These are phyloP conservation scores for Eucriotettix oculatus DNA, from an alignment of 2,888 invertebrate genomes.

Conservation along the genomic window DNA sequence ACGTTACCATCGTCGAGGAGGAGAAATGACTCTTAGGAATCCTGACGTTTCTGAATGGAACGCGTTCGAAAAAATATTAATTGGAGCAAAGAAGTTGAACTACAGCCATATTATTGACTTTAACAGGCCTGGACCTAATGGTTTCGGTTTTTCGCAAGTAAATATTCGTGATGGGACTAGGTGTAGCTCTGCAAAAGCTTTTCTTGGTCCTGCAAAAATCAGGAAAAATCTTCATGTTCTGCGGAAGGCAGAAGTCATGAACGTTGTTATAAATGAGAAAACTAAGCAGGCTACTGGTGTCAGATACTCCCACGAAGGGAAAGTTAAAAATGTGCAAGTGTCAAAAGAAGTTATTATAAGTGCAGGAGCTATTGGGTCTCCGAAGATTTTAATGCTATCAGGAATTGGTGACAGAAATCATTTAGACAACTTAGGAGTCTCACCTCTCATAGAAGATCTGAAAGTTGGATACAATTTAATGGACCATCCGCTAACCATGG, in stretches of 20 bases:
- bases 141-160: neutral
- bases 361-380: neutral
- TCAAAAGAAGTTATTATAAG: neutral
- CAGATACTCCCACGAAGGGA: neutral
- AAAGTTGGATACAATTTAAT: neutral
- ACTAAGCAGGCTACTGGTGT: neutral
- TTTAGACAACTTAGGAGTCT: neutral
- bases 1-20: too few species aligned
- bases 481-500: neutral
- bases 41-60: too few species aligned
- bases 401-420: neutral
- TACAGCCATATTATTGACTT: neutral
- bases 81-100: neutral
- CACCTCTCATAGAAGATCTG: neutral
- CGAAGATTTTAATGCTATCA: neutral
- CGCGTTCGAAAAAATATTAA: too few species aligned
- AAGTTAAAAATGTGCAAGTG: neutral
- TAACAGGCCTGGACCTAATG: neutral
- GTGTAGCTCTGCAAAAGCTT: neutral
- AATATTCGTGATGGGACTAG: neutral
- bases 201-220: neutral
- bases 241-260: neutral
- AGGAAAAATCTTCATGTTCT: neutral
- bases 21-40: too few species aligned
- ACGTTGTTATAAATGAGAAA: neutral